Percentiles rank a stretch among this genome's conserved stretches.
These are phyloP conservation scores for Sinella curviseta DNA, from an alignment of 1,140 invertebrate species.

Conservation along the genomic window DNA sequence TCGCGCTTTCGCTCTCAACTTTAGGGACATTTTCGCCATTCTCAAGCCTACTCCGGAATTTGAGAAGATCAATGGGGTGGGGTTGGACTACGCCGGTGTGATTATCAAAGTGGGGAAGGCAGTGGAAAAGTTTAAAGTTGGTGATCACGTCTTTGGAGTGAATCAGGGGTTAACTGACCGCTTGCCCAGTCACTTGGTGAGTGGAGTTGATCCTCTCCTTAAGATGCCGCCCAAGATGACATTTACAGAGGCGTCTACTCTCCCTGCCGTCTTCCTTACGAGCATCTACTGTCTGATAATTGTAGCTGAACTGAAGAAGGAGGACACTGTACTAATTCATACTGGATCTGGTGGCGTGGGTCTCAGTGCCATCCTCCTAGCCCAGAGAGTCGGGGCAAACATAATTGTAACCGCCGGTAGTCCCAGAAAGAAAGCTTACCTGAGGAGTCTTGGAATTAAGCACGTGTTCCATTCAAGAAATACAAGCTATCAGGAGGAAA, in stretches of 20 bases:
- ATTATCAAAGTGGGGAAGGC: neutral
- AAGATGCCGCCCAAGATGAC: slow-evolving; percentile 14
- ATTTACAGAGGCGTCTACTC: neutral
- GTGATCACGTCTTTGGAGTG: neutral
- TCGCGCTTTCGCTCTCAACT: slow-evolving; percentile 21
- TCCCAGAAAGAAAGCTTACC: neutral
- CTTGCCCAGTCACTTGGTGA: neutral
- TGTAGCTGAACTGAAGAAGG: neutral
- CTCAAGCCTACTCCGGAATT: neutral
- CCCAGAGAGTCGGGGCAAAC: neutral
- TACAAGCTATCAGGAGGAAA: slow-evolving; percentile 28
- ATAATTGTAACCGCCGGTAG: neutral
- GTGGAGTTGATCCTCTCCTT: neutral
- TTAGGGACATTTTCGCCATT: slow-evolving; percentile 20
- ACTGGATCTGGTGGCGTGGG: slow-evolving; percentile 3
- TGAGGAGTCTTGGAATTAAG: slow-evolving; percentile 3
- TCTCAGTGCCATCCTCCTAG: neutral
- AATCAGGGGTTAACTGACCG: neutral
- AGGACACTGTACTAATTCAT: neutral
- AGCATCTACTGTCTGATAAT: neutral
- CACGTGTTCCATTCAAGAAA: slow-evolving; percentile 33
- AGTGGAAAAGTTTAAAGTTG: neutral
- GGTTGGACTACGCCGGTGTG: slow-evolving; percentile 24
- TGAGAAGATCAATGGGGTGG: neutral
- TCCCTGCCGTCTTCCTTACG: slow-evolving; percentile 55